Conservation (phyloP, 2,797 vertebrate species). For the Hephaestus fuliginosus region DNA sequence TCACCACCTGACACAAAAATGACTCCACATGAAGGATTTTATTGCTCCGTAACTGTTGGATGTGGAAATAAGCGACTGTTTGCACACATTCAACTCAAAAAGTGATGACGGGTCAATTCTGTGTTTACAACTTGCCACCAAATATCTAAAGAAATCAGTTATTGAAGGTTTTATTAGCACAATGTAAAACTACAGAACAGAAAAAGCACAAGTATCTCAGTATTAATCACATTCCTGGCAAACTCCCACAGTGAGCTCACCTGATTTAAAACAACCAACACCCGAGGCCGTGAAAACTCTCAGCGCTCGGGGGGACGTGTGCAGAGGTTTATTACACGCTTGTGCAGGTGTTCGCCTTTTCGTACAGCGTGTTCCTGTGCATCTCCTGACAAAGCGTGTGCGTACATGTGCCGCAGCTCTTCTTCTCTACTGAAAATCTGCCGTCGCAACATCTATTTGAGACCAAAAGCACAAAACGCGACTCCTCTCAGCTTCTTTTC, state of each 20-base stretch:
- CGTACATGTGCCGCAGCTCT: background rate
- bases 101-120: too few relatives aligned
- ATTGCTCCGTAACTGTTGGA: too few relatives aligned
- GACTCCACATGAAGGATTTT: too few relatives aligned
- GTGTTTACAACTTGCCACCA: too few relatives aligned
- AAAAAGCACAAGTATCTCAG: background rate
- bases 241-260: background rate
- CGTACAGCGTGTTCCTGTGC: background rate
- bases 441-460: background rate
- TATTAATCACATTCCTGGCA: constrained; percentile 15
- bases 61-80: too few relatives aligned
- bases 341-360: background rate
- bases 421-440: background rate
- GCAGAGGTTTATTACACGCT: too few relatives aligned
- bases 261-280: background rate
- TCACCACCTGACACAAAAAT: too few relatives aligned
- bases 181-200: background rate
- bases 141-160: too few relatives aligned
- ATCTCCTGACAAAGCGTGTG: background rate
- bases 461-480: background rate
- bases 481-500: background rate
- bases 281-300: constrained; percentile 15
- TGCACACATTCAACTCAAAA: too few relatives aligned
- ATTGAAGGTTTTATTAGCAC: too few relatives aligned
- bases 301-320: background rate